Evolutionary conservation across 1,140 invertebrate genomes (phyloP).

Genomic region (Drosophila varians): DNA sequence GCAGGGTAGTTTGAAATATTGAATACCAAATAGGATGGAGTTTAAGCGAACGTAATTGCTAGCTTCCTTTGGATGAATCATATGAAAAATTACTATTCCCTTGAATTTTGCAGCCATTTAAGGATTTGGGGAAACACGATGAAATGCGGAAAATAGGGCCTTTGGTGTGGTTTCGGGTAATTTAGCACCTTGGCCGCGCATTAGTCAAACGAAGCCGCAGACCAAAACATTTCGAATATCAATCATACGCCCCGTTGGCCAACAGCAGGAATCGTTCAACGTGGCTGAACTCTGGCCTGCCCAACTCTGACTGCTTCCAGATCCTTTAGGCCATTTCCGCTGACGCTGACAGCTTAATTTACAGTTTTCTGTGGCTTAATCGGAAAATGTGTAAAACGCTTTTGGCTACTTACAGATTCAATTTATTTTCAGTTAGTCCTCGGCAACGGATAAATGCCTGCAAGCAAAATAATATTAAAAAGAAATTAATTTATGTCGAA

Average conservation of each 20-base stretch:
- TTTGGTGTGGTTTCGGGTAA: conserved; percentile 37
- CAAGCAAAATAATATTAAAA: conserved; percentile 21
- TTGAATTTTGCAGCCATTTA: not conserved
- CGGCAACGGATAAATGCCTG: conserved; percentile 20
- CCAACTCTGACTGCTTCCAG: conserved; percentile 4
- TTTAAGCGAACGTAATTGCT: not conserved
- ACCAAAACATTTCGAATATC: conserved; percentile 45
- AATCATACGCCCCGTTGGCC: conserved; percentile 69
- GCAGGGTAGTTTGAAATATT: not conserved
- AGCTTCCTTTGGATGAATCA: not conserved
- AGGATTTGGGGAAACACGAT: not conserved
- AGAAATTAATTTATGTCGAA: conserved; percentile 47
- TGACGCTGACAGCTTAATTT: conserved; percentile 65
- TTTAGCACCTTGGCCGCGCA: conserved; percentile 41
- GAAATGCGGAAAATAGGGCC: not conserved
- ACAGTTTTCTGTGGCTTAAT: conserved; percentile 52
- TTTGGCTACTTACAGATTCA: conserved; percentile 51
- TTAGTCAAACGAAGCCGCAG: conserved; percentile 35
- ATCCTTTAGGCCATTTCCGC: conserved; percentile 8
- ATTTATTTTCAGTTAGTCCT: conserved; percentile 43
- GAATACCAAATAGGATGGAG: not conserved
- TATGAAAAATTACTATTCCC: not conserved
- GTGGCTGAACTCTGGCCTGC: conserved; percentile 37
- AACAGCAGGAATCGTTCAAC: conserved; percentile 31
- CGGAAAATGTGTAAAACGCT: conserved; percentile 44